These are phyloP conservation scores for Agapornis canus DNA, from an alignment of 2,797 vertebrate genomes.

Conservation along the genomic window DNA sequence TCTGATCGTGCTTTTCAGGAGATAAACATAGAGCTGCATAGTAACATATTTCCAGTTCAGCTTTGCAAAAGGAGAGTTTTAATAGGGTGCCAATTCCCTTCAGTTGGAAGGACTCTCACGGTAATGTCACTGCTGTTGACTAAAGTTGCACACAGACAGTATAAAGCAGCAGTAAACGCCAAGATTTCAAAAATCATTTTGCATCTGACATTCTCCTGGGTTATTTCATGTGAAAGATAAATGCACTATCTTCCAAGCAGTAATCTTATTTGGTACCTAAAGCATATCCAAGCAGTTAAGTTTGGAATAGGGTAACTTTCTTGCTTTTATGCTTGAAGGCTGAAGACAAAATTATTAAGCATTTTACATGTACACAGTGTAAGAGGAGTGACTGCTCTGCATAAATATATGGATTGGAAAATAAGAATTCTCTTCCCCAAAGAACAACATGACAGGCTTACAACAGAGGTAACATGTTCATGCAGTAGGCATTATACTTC, in stretches of 20 bases:
- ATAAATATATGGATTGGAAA: not conserved
- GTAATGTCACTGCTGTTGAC: slow-evolving; percentile 19
- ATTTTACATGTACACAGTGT: not conserved
- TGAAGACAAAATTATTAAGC: slow-evolving; percentile 37
- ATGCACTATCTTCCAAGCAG: not conserved
- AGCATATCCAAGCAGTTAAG: slow-evolving; percentile 19
- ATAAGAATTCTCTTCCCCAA: slow-evolving; percentile 28
- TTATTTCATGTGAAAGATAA: slow-evolving; percentile 57
- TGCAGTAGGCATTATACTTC: not conserved
- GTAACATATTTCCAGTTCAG: slow-evolving; percentile 2
- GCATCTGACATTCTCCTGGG: slow-evolving; percentile 34
- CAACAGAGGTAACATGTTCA: not conserved
- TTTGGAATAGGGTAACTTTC: slow-evolving; percentile 2
- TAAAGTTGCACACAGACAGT: slow-evolving; percentile 23
- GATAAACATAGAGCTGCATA: not conserved
- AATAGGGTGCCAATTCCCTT: slow-evolving; percentile 21
- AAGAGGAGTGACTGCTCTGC: slow-evolving; percentile 17
- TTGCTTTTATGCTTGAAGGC: slow-evolving; percentile 22
- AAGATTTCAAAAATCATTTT: slow-evolving; percentile 49
- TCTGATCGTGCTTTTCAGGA: not conserved
- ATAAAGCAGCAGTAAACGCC: slow-evolving; percentile 50
- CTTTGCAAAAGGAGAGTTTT: not conserved
- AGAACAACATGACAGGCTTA: not conserved
- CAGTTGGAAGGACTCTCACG: not conserved
- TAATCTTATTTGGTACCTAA: slow-evolving; percentile 18